Conservation (phyloP, 2,797 vertebrate genomes). For the Siniperca undulata region DNA sequence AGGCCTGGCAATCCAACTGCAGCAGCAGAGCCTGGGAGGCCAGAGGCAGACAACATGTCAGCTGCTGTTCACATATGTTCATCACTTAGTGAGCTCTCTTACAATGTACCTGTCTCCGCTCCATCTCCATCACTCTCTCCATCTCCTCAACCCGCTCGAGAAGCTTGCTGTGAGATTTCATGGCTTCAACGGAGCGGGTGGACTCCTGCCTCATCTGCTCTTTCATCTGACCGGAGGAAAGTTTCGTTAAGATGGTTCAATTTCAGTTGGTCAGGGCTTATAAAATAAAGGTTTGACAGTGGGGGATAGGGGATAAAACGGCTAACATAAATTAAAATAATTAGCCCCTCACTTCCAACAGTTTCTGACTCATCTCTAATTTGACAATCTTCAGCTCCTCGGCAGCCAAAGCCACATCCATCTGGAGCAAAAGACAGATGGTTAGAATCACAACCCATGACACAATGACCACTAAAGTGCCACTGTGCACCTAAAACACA, state of each 20-base stretch:
- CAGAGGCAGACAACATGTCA: conserved; percentile 6
- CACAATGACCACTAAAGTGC: not conserved
- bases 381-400: conserved; percentile 35
- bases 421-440: conserved; percentile 2
- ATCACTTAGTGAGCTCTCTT: not conserved
- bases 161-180: conserved; percentile 5
- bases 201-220: conserved; percentile 30
- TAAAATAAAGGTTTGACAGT: not conserved
- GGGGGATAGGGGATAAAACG: not conserved
- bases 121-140: conserved; percentile 18
- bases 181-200: not conserved
- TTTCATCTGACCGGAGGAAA: conserved; percentile 15
- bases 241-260: not conserved
- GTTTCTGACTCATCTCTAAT: conserved; percentile 28
- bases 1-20: not conserved
- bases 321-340: not conserved
- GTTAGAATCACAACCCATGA: not conserved
- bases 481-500: not conserved
- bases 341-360: conserved; percentile 11
- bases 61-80: conserved; percentile 4
- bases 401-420: conserved; percentile 21
- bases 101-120: conserved; percentile 24
- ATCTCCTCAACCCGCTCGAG: conserved; percentile 11
- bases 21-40: conserved; percentile 30
- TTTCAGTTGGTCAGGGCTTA: not conserved